Evolutionary conservation across 2,797 vertebrate species (phyloP).

Genomic region (Danio choprae): DNA sequence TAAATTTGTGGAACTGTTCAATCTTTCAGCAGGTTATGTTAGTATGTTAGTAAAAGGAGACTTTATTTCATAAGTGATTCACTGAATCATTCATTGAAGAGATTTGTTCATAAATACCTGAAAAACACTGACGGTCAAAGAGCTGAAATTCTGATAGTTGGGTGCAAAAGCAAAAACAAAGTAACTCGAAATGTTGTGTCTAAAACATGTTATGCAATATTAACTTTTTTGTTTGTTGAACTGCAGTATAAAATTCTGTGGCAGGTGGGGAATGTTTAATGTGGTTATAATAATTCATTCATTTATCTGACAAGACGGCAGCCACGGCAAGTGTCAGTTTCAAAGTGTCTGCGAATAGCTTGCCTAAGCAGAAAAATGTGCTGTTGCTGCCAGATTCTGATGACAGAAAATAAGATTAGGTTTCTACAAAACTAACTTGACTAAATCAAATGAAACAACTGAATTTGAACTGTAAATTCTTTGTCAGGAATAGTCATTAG

Average conservation of each 20-base stretch:
- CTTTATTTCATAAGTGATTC: not conserved
- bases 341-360: too few species aligned
- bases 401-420: too few species aligned
- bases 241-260: not conserved
- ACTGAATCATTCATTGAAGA: not conserved
- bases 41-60: not conserved
- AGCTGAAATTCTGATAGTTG: not conserved
- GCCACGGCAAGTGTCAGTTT: too few species aligned
- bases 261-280: too few species aligned
- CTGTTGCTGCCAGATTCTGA: too few species aligned
- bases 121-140: not conserved
- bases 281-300: too few species aligned
- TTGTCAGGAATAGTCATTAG: too few species aligned
- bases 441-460: too few species aligned
- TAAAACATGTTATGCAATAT: not conserved
- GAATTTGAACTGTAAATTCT: too few species aligned
- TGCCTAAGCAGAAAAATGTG: too few species aligned
- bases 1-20: not conserved
- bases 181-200: not conserved
- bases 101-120: not conserved
- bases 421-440: too few species aligned
- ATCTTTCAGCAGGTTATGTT: not conserved
- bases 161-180: not conserved
- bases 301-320: too few species aligned
- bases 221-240: not conserved